phyloP scores from a whole-genome alignment of 2,113 vertebrate genomes.

The Pterocles gutturalis region DNA sequence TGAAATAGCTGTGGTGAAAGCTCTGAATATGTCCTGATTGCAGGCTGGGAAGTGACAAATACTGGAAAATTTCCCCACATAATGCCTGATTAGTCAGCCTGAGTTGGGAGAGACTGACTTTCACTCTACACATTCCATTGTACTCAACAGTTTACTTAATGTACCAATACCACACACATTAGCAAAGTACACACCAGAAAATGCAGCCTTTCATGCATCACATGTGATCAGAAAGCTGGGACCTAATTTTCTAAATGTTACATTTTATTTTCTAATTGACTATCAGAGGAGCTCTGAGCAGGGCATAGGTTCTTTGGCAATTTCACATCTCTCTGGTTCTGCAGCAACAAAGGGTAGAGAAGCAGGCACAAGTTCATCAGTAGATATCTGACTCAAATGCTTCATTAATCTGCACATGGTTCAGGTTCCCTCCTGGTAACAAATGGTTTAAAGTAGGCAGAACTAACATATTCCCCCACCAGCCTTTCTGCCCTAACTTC shows the following conservation, averaged over 20 bases:
- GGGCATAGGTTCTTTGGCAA: not conserved
- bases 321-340: conserved; percentile 31
- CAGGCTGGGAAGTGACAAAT: not conserved
- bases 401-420: conserved; percentile 32
- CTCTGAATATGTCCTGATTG: not conserved
- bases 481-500: not conserved
- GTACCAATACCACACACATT: not conserved
- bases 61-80: not conserved
- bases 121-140: not conserved
- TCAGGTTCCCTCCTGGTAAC: conserved; percentile 18
- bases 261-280: conserved; percentile 44
- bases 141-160: conserved; percentile 5
- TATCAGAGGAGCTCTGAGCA: not conserved
- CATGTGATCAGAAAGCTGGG: not conserved
- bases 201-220: conserved; percentile 3
- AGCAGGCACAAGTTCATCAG: not conserved
- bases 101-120: not conserved
- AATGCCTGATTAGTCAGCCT: not conserved
- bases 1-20: not conserved
- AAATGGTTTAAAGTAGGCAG: conserved; percentile 45
- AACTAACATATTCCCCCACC: conserved; percentile 31
- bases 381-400: conserved; percentile 9
- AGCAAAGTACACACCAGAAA: conserved; percentile 35
- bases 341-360: conserved; percentile 8
- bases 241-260: conserved; percentile 43